Evolutionary conservation across 2,113 vertebrate species (phyloP), one percentile per base, ranked within the genome.

Genomic region (Leptobrachium ailaonicum): DNA sequence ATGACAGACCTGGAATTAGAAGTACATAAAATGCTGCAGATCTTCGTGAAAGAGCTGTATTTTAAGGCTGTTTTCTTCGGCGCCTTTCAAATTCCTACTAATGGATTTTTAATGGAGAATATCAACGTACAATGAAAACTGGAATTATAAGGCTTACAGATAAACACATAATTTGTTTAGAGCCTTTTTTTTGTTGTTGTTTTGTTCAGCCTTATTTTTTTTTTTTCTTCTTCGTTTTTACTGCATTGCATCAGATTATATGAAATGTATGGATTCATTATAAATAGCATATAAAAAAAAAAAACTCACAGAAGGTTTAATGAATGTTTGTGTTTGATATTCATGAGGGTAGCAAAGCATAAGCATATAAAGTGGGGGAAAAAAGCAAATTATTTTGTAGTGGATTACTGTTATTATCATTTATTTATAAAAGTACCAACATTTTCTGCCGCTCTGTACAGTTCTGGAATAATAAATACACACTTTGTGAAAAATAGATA

Each of bases 1-100:
- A 75, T 80, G 79, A 80, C 79, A 80, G 79, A 75, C 79, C 79
- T 75, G 79, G 79, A 80, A 80, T 80, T 80, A 80, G 53, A 75
- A 60, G 79, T 75, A 62, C 71, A 62, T 56, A 41, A 50, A 67
- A 73, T 58, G 64, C 79, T 68, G 42, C 12, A 11, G 71, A 75
- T 63, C 64, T 41, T 14, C n/a, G 11, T n/a, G 44, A 41, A 69
- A 74, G 42, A 68, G 71, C 53, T 75, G 32, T 56, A 75, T 69
- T 58, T 80, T 62, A 13, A 75, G 58, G 66, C 73, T 68, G 67
- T 73, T 75, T 80, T 80, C 68, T 71, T 69, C 41, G 60, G 50
- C 60, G 72, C 41, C 54, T 80, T 74, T 60, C 77, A 82, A 76
- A 71, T 82, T 43, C 69, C 58, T 56, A 42, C 79, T 76, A 71